Evolutionary conservation across 2,113 vertebrate species (phyloP), one percentile per base, ranked within the genome.

Genomic region (Apus apus): DNA sequence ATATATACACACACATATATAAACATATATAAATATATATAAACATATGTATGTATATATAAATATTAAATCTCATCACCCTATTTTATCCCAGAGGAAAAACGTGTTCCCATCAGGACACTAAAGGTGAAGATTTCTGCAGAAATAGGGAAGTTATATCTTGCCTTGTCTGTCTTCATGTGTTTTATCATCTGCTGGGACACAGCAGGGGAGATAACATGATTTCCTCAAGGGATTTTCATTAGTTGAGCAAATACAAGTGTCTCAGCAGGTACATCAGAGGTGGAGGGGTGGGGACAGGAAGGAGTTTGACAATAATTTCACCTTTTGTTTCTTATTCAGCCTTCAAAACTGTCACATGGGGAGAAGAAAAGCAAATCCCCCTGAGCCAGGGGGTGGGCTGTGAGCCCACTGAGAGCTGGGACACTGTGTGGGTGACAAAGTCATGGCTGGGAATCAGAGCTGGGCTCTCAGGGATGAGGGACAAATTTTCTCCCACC

Each of bases 361-460:
- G 10, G 25, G 43, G 60, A 81, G 70, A 61, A 38, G 89, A 66
- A 72, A 85, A 76, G 30, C 34, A 45, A 65, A 56, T 27, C 1
- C 1, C 36, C 22, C 22, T 19, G n/a, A 81, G 48, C 26, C 30
- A 23, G 61, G 48, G 48, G 56, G 51, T 2, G 45, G n/a, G 54
- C n/a, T 74, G 43, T 1, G 10, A 54, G 34, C n/a, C 20, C 0
- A 9, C 27, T 0, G 1, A 30, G 67, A 21, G 29, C 77, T 1
- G 5, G 38, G 25, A 15, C 1, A 1, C 16, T 6, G 48, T 22
- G 48, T 46, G 45, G 45, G 16, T 46, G 45, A 15, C 16, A 46
- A 46, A 46, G 40, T 43, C 40, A 0, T 7, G 64, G 20, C 32
- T 58, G 38, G 56, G 56, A 70, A 50, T n/a, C 12, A 15, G 48